These are phyloP conservation scores for Strigamia crassipes DNA, from an alignment of 2,888 invertebrate genomes.

Conservation along the genomic window DNA sequence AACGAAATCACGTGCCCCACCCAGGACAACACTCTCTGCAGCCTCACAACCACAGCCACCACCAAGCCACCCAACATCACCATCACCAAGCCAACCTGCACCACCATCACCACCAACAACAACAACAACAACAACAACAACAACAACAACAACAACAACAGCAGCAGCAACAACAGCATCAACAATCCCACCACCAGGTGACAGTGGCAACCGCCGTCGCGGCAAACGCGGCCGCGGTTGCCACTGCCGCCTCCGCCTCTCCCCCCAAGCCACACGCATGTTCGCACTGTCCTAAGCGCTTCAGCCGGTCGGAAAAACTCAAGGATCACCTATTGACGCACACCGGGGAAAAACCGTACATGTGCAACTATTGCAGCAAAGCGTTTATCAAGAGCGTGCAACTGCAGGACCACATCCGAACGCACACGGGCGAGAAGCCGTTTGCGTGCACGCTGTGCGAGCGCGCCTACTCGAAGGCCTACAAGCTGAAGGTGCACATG, in stretches of 20 bases:
- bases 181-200: slow-evolving; percentile 48
- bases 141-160: slow-evolving; percentile 53
- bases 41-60: slow-evolving; percentile 63
- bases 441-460: slow-evolving; percentile 46
- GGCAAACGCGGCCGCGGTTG: slow-evolving; percentile 53
- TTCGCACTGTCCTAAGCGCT: slow-evolving; percentile 46
- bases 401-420: slow-evolving; percentile 52
- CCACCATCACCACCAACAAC: slow-evolving; percentile 54
- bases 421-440: slow-evolving; percentile 48
- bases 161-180: slow-evolving; percentile 56
- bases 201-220: slow-evolving; percentile 56
- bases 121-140: slow-evolving; percentile 55
- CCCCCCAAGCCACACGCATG: slow-evolving; percentile 47
- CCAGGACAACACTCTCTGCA: slow-evolving; percentile 33
- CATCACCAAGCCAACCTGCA: slow-evolving; percentile 68
- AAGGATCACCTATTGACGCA: slow-evolving; percentile 47
- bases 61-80: slow-evolving; percentile 66
- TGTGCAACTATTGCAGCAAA: slow-evolving; percentile 49
- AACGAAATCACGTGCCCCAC: neutral
- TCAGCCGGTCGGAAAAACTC: slow-evolving; percentile 46
- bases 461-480: slow-evolving; percentile 46
- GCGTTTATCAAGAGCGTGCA: slow-evolving; percentile 50
- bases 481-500: slow-evolving; percentile 48
- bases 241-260: slow-evolving; percentile 53
- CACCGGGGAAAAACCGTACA: slow-evolving; percentile 48